Evolutionary conservation across 2,113 vertebrate species (phyloP), one percentile per base, ranked within the genome.

Genomic region (Scytalopus superciliaris): DNA sequence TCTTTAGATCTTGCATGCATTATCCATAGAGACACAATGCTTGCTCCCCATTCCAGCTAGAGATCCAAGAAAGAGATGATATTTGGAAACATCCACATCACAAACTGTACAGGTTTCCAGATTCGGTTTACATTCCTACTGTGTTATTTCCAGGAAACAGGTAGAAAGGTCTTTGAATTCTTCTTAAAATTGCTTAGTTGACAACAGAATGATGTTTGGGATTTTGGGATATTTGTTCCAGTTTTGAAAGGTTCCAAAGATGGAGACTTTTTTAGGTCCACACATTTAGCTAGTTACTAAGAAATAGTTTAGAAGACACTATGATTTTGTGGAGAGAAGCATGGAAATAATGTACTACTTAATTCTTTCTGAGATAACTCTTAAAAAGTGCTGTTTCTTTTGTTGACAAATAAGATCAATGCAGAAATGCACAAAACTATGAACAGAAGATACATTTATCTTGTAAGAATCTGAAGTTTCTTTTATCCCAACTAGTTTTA

Each of bases 241-340:
- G 19, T n/a, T 95, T 83, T 94, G 30, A 77, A 89, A 80, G 23
- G 7, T 95, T 93, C 59, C 84, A 42, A 93, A 92, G 40, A 57
- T 74, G 28, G 12, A 66, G 33, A 90, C 52, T 72, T 89, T 42
- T 92, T 77, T 50, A 82, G 33, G 70, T 76, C 31, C 49, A 74
- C 50, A 63, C 27, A 47, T 85, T 90, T 92, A 83, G 9, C 23
- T 87, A 30, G 10, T 79, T 84, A 82, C 33, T 84, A 74, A 87
- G 84, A 91, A 90, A 68, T 59, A 45, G 50, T 70, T 40, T 87
- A 64, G 52, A 68, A 55, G 39, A 33, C 35, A 56, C 27, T 88
- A 44, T 35, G 7, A 12, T 63, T 57, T 95, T 93, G 17, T 70
- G 37, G 44, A 88, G n/a, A 28, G n/a, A 91, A 84, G 14, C 3